Base-by-base conservation (phyloP, 2,113 vertebrate genomes). In the Halichoeres trimaculatus region DNA sequence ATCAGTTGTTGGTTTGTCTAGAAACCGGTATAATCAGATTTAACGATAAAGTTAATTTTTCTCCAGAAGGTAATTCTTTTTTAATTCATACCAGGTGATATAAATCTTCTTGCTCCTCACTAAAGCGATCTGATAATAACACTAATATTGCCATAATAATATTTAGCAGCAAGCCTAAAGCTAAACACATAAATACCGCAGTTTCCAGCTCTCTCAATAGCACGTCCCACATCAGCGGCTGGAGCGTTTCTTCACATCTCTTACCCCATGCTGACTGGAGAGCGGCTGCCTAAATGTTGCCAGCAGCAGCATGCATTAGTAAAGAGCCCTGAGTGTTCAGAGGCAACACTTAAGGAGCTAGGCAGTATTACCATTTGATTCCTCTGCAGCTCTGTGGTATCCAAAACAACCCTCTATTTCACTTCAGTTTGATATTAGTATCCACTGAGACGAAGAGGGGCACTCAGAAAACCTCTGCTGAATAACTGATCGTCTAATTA, bases 231-330 rank as follows among this genome's bases (percentile, higher is more conserved):
- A 54, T 30, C 60, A 8, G 54, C 11, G 45, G 71, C 52, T 9
- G 24, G 5, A 70, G 64, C 60, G 9, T 73, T 83, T 81, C 74
- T 65, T 89, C 79, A 76, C 74, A 73, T 82, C 78, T 72, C 50
- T 50, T 19, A 45, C 63, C 43, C 59, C 71, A 52, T 65, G 71
- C 81, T 83, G 71, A 68, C 70, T 34, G 65, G 41, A 76, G 76
- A 40, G 36, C 20, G 20, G 56, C 64, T 54, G 54, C 45, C 64
- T 84, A 76, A 81, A 76, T 60, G 60, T 70, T 76, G 58, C 84
- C 58, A 64, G 59, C 64, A 80, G 83, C 76, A 73, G 62, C 76
- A 67, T 89, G 70, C 76, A 83, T 87, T 83, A 79, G 64, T 87
- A 78, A 83, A 83, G 56, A 81, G 60, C 30, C 7, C 55, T 1